Conservation (phyloP, 1,140 invertebrate species). For the Meloidogyne hapla region DNA sequence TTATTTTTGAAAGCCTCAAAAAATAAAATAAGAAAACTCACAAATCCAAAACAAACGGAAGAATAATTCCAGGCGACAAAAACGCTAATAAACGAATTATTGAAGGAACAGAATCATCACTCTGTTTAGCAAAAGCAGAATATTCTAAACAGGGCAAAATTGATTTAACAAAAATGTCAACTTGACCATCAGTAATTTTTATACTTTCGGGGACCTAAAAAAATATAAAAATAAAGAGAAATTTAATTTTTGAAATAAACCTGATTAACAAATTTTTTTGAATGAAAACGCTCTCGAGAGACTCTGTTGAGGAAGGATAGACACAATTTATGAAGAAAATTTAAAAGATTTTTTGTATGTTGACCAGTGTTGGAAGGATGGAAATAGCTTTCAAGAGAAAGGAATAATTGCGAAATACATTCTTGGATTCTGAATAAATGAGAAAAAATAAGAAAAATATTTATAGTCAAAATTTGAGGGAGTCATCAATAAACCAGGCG, state of each 20-base stretch:
- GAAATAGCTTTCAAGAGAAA: slow-evolving; percentile 80
- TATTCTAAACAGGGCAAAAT: slow-evolving; percentile 73
- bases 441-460: slow-evolving; percentile 5
- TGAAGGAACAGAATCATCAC: slow-evolving; percentile 71
- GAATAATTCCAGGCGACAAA: slow-evolving; percentile 78
- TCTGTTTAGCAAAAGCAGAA: slow-evolving; percentile 76
- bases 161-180: slow-evolving; percentile 78
- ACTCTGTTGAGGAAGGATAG: slow-evolving; percentile 47
- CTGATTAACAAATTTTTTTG: slow-evolving; percentile 27
- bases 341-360: slow-evolving; percentile 50
- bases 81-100: slow-evolving; percentile 76
- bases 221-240: slow-evolving; percentile 17
- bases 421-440: slow-evolving; percentile 70
- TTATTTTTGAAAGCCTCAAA: too few relatives aligned
- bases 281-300: slow-evolving; percentile 50
- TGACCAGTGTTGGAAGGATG: slow-evolving; percentile 83
- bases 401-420: slow-evolving; percentile 78
- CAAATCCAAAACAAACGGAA: slow-evolving; percentile 79
- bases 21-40: slow-evolving; percentile 65
- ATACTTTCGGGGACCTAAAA: slow-evolving; percentile 74
- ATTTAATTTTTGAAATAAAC: slow-evolving; percentile 12
- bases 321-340: slow-evolving; percentile 45
- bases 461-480: too few relatives aligned
- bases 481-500: too few relatives aligned
- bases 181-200: slow-evolving; percentile 77